Percentiles rank a stretch among this genome's conserved stretches.
phyloP scores from a whole-genome alignment of 1,140 invertebrate species.

The Tachypleus tridentatus region DNA sequence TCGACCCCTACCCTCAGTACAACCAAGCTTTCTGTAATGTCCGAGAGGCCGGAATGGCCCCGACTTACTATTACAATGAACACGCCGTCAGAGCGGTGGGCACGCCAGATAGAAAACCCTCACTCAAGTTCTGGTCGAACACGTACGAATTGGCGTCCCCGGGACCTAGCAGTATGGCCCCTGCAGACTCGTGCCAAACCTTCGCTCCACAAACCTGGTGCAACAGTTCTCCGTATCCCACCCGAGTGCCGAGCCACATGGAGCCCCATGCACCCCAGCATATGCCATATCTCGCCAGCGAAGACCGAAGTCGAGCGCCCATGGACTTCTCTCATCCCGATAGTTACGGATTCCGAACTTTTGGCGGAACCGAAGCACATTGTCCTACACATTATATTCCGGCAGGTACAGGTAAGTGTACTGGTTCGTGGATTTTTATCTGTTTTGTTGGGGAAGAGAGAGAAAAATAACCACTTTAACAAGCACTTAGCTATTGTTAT shows the following conservation, averaged over 20 bases:
- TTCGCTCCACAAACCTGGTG: conserved; percentile 54
- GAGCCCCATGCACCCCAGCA: conserved; percentile 29
- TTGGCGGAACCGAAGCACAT: conserved; percentile 52
- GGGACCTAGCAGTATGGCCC: conserved; percentile 39
- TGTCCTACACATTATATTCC: conserved; percentile 63
- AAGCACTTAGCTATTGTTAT: no score
- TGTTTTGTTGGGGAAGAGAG: no score
- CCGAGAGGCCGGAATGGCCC: conserved; percentile 41
- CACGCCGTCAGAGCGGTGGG: conserved; percentile 34
- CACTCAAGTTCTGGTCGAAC: conserved; percentile 55
- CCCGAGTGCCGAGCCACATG: conserved; percentile 25
- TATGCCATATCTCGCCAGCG: conserved; percentile 41
- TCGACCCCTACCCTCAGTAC: conserved; percentile 36
- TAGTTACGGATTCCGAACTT: conserved; percentile 56
- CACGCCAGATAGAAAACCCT: conserved; percentile 34
- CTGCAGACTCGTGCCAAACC: conserved; percentile 49
- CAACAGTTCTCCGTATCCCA: conserved; percentile 51
- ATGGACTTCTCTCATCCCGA: conserved; percentile 56
- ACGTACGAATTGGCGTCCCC: conserved; percentile 28
- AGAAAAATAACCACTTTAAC: no score
- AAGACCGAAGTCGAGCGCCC: conserved; percentile 47
- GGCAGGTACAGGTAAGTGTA: conserved; percentile 39
- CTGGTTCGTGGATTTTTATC: not conserved
- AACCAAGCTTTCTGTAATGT: conserved; percentile 49
- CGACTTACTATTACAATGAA: conserved; percentile 59